Base-by-base conservation (phyloP, 2,797 vertebrate genomes). In the Pyrrhura leucotis region DNA sequence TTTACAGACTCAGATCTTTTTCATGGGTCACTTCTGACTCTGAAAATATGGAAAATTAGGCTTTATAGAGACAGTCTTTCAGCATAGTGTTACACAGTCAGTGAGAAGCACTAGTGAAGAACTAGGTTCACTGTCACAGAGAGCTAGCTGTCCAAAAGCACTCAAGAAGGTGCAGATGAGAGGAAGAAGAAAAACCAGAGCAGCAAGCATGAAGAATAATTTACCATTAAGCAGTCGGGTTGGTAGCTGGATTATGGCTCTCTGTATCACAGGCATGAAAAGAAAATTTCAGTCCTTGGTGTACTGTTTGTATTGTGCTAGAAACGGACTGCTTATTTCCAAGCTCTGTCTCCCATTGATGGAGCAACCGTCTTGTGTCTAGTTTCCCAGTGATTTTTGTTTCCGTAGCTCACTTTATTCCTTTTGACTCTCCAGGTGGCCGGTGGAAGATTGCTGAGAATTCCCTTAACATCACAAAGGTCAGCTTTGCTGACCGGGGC, bases 401-500 rank as follows among this genome's bases (percentile, higher is more conserved):
- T 89, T 96, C 66, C 2, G 42, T 77, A 87, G 85, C 93, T 96
- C 68, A 39, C 21, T 75, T 89, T 73, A 4, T 94, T 94, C 96
- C 79, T 94, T 47, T 86, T 81, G 76, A 40, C 61, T 94, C 77
- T 95, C n/a, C 88, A 99, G 99, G 96, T 92, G 98, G 97, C 68
- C 99, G 97, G 94, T 99, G 99, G 99, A 95, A 96, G 92, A 97
- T 99, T 77, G 93, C 97, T 47, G 98, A 97, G 25, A 95, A 96
- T 25, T 98, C 98, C 28, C 98, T 99, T 86, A 99, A 99, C 97
- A 99, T 99, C 98, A 99, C 98, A 14, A 85, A 31, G 3, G 97
- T 99, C 54, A 98, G 82, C 75, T 99, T 99, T 81, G 97, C 97
- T 62, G 99, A 99, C 91, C 98, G 99, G 7, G 99, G 99, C 14